These are phyloP conservation scores for Andrena cerasifolii DNA, from an alignment of 1,140 invertebrate species.

Conservation along the genomic window DNA sequence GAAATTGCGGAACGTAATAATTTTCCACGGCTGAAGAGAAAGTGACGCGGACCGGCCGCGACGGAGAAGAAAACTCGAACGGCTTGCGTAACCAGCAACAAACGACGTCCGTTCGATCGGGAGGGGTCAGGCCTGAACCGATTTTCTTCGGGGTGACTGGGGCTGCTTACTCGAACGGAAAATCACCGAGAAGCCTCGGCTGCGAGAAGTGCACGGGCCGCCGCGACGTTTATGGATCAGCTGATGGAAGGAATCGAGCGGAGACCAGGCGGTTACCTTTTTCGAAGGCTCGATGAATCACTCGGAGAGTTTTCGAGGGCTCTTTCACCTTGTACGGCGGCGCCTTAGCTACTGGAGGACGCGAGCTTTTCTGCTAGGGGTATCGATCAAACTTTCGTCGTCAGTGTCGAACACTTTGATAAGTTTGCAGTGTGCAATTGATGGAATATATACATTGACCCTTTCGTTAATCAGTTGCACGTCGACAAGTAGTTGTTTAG, in stretches of 20 bases:
- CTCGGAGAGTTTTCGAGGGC: not conserved
- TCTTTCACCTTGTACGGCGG: not conserved
- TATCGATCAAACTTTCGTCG: not conserved
- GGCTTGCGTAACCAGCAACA: not conserved
- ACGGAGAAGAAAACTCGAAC: slow-evolving; percentile 33
- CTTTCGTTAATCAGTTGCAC: too few species aligned
- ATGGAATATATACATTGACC: too few species aligned
- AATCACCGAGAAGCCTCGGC: not conserved
- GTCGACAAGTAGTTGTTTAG: too few species aligned
- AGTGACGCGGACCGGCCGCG: slow-evolving; percentile 50
- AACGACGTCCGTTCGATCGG: not conserved
- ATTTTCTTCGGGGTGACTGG: not conserved
- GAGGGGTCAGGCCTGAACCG: not conserved
- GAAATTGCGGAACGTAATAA: slow-evolving; percentile 75
- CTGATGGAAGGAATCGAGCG: not conserved
- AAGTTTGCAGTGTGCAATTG: too few species aligned
- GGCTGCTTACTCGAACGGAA: not conserved
- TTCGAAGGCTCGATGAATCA: slow-evolving; percentile 9
- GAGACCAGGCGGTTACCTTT: not conserved
- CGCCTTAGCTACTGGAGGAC: not conserved
- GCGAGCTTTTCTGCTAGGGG: not conserved
- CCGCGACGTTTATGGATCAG: not conserved
- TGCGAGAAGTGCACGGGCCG: too few species aligned
- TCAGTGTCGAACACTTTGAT: too few species aligned
- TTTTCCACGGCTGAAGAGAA: slow-evolving; percentile 67